Percentiles rank a stretch among this genome's conserved stretches.
Evolutionary conservation across 2,797 vertebrate species (phyloP).

Genomic region (Numenius phaeopus): DNA sequence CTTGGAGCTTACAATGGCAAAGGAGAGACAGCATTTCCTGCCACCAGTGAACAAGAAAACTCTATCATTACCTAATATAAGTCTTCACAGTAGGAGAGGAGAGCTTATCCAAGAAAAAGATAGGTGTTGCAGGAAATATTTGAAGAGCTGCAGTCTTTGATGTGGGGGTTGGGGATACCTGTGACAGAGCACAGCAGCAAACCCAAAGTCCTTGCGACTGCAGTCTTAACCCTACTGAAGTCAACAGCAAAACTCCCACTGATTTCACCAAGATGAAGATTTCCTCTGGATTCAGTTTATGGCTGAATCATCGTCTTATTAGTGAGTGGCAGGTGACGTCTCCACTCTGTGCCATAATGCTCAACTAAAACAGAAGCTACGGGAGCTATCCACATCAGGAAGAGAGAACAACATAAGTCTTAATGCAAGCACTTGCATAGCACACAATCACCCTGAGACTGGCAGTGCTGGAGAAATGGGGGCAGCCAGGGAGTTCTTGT

Average conservation of each 20-base stretch:
- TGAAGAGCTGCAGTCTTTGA: not conserved
- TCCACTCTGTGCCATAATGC: not conserved
- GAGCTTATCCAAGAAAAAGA: not conserved
- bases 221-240: not conserved
- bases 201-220: fast-evolving
- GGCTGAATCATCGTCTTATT: not conserved
- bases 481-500: not conserved
- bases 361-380: not conserved
- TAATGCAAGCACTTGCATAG: fast-evolving
- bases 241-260: not conserved
- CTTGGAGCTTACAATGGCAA: not conserved
- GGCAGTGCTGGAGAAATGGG: not conserved
- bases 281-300: not conserved
- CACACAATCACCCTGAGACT: not conserved
- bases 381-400: not conserved
- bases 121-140: not conserved
- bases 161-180: not conserved
- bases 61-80: not conserved
- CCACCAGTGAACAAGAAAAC: not conserved
- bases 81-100: not conserved
- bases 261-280: not conserved
- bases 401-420: not conserved
- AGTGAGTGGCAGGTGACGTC: not conserved
- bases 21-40: not conserved
- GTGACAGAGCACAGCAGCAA: not conserved